Base-by-base conservation (phyloP, 23 tunicate genomes). In the Halocynthia roretzi region DNA sequence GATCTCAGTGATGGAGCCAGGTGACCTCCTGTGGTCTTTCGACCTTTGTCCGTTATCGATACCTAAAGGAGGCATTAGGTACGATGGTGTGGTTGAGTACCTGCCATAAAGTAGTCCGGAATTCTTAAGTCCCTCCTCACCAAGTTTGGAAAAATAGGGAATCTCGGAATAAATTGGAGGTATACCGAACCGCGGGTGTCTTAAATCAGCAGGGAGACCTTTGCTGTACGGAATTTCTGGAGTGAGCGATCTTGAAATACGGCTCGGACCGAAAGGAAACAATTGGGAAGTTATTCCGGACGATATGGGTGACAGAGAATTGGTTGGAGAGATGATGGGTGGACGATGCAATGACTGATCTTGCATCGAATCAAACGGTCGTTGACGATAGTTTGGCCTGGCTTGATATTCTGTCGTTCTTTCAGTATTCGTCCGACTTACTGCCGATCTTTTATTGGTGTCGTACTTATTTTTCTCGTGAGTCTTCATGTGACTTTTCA, bases 401-500 rank as follows among this genome's bases (percentile, higher is more conserved):
- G 49, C 1, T 10, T 62, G 62, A 74, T 54, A 74, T 5, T 14
- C 15, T 0, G 78, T 40, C 56, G 64, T 44, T 8, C 60, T 53
- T 54, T 52, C 60, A 54, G 20, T 52, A 54, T 74, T 64, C 5
- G 64, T 22, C 40, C 78, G n/a, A 56, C 15, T 74, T 11, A 11
- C 64, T 2, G 22, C 71, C 6, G 64, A 44, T 51, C 83, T 77
- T 71, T 86, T 79, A 8, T 85, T 72, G 52, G 68, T 71, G 68
- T 93, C 98, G 8, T 83, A 50, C 21, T 76, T 88, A 10, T 89
- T 90, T 61, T 96, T 96, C 55, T 96, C 93, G 81, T 96, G 99
- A 8, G 99, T 96, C 51, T 96, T 96, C 96, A 96, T 92, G 79
- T 96, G 99, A 72, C 87, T 81, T 73, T 96, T 96, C 11, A 96